phyloP scores from a whole-genome alignment of 1,140 invertebrate genomes.

The Asbolus verrucosus region DNA sequence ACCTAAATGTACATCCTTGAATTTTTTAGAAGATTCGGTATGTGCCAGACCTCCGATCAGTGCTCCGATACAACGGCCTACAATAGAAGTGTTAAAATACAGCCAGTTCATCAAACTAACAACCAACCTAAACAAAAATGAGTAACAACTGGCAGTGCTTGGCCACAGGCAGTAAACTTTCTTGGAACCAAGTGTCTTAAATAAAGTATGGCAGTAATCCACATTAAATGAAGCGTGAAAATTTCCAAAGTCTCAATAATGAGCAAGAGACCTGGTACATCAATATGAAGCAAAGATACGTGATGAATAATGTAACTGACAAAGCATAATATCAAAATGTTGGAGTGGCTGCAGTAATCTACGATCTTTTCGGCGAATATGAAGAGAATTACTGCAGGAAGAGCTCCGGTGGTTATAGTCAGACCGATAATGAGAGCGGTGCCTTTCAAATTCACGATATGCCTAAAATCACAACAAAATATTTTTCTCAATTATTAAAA shows the following conservation, averaged over 20 bases:
- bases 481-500: not conserved
- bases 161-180: slow-evolving; percentile 83
- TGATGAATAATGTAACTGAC: slow-evolving; percentile 83
- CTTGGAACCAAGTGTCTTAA: slow-evolving; percentile 83
- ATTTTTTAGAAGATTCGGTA: slow-evolving; percentile 27
- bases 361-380: slow-evolving; percentile 85
- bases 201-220: slow-evolving; percentile 86
- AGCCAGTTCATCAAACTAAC: not conserved
- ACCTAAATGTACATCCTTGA: slow-evolving; percentile 58
- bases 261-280: slow-evolving; percentile 76
- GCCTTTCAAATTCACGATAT: slow-evolving; percentile 69
- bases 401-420: slow-evolving; percentile 73
- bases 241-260: slow-evolving; percentile 82
- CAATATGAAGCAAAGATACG: slow-evolving; percentile 64
- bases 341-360: slow-evolving; percentile 86
- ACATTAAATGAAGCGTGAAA: slow-evolving; percentile 84
- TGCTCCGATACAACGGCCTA: slow-evolving; percentile 64
- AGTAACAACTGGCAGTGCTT: slow-evolving; percentile 83
- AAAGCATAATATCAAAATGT: slow-evolving; percentile 84
- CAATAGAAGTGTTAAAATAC: slow-evolving; percentile 14
- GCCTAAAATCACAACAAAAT: slow-evolving; percentile 66
- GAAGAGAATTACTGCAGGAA: slow-evolving; percentile 78
- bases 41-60: slow-evolving; percentile 62
- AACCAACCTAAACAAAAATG: slow-evolving; percentile 82
- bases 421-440: slow-evolving; percentile 75